A percentile compares a stretch with the other conserved stretches of the same genome.
Conservation (phyloP, 2,888 invertebrate species). For the Apeira syringaria region DNA sequence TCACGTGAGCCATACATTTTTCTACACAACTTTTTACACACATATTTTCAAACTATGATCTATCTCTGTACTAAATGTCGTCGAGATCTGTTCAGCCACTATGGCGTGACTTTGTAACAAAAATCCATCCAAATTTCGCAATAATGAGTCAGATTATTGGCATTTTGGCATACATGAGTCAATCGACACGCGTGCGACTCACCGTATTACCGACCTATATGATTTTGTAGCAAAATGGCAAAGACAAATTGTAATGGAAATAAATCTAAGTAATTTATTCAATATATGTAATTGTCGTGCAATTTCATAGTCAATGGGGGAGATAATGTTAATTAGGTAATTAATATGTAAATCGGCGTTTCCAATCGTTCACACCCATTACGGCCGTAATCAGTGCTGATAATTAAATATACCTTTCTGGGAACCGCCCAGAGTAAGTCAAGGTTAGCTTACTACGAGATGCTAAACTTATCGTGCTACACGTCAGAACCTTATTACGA, state of each 20-base stretch:
- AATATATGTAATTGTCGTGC: slow-evolving; percentile 17
- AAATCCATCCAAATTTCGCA: too few relatives aligned
- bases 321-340: slow-evolving; percentile 27
- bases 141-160: too few relatives aligned
- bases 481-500: slow-evolving; percentile 41
- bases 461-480: slow-evolving; percentile 63
- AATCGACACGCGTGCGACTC: too few relatives aligned
- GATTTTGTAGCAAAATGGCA: not conserved
- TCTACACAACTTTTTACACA: too few relatives aligned
- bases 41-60: too few relatives aligned
- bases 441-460: slow-evolving; percentile 54
- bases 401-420: slow-evolving; percentile 53
- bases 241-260: not conserved
- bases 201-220: too few relatives aligned
- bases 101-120: too few relatives aligned
- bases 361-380: slow-evolving; percentile 45
- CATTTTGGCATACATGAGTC: too few relatives aligned
- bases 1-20: too few relatives aligned
- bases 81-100: too few relatives aligned
- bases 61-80: too few relatives aligned
- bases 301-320: slow-evolving; percentile 22
- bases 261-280: slow-evolving; percentile 5
- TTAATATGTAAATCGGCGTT: slow-evolving; percentile 41
- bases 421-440: slow-evolving; percentile 66
- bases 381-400: slow-evolving; percentile 40